Evolutionary conservation across 2,888 invertebrate genomes (phyloP).

Genomic region (Sclerodermus sp.): DNA sequence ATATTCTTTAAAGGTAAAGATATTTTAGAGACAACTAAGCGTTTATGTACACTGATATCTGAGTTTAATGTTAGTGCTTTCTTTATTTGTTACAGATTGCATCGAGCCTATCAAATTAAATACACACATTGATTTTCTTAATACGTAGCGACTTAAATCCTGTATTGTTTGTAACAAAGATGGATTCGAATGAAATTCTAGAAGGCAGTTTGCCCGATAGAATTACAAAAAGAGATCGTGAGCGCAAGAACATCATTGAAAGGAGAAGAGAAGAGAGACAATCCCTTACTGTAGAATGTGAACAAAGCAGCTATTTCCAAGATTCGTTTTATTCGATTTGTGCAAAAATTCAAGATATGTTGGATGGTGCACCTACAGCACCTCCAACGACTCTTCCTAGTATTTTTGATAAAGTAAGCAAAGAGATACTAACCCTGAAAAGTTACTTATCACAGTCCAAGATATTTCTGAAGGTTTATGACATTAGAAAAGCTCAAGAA

Average conservation of each 20-base stretch:
- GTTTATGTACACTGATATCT: too few relatives aligned
- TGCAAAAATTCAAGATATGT: constrained; percentile 66
- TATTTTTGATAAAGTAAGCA: constrained; percentile 71
- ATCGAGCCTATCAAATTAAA: too few relatives aligned
- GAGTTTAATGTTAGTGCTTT: too few relatives aligned
- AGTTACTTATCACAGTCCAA: constrained; percentile 79
- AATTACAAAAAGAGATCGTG: constrained; percentile 64
- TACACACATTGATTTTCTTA: too few relatives aligned
- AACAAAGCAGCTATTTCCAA: constrained; percentile 72
- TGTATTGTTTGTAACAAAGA: too few relatives aligned
- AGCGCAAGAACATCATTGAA: constrained; percentile 68
- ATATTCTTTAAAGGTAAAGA: too few relatives aligned
- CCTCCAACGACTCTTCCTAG: constrained; percentile 61
- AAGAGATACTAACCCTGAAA: constrained; percentile 74
- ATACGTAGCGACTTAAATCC: too few relatives aligned
- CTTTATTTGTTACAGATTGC: too few relatives aligned
- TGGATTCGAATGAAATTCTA: constrained; percentile 42
- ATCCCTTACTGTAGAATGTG: constrained; percentile 65
- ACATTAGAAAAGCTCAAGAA: constrained; percentile 77
- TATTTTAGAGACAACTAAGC: too few relatives aligned
- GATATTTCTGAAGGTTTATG: constrained; percentile 78
- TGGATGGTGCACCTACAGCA: constrained; percentile 58
- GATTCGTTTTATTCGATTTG: constrained; percentile 70
- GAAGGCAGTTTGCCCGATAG: constrained; percentile 57
- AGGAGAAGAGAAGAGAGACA: constrained; percentile 68